Evolutionary conservation across 2,113 vertebrate genomes (phyloP).

Genomic region (Sciurus niger): DNA sequence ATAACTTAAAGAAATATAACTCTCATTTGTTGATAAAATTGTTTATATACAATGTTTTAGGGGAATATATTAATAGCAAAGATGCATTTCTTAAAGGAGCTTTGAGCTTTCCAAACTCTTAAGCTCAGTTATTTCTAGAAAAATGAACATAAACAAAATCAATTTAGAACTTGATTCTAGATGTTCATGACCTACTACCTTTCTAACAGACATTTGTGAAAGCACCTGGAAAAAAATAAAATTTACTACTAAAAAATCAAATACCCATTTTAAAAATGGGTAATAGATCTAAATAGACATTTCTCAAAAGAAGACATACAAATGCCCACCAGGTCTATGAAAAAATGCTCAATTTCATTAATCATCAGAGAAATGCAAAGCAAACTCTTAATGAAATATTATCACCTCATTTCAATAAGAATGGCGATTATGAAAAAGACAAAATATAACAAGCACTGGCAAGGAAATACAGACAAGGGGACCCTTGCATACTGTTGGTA

Average conservation of each 20-base stretch:
- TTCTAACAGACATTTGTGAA: conserved; percentile 9
- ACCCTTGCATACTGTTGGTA: not conserved
- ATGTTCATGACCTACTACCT: not conserved
- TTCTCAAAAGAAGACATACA: not conserved
- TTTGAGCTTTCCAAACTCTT: not conserved
- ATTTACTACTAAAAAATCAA: not conserved
- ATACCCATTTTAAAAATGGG: not conserved
- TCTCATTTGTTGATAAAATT: conserved; percentile 62
- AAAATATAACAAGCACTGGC: not conserved
- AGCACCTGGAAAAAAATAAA: not conserved
- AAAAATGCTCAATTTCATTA: not conserved
- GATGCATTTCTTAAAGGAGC: conserved; percentile 12
- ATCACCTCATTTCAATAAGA: not conserved
- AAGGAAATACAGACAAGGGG: not conserved
- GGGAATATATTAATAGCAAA: conserved; percentile 5
- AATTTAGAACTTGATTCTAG: conserved; percentile 11
- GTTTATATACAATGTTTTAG: conserved; percentile 63
- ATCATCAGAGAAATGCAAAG: not conserved
- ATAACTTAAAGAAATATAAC: conserved; percentile 66
- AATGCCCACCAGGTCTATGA: not conserved
- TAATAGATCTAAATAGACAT: not conserved
- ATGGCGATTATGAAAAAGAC: not conserved
- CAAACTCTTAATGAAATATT: not conserved
- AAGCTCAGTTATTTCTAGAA: conserved; percentile 41
- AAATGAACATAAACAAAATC: not conserved